These are phyloP conservation scores for Knipowitschia caucasica DNA, from an alignment of 2,797 vertebrate species.

Conservation along the genomic window DNA sequence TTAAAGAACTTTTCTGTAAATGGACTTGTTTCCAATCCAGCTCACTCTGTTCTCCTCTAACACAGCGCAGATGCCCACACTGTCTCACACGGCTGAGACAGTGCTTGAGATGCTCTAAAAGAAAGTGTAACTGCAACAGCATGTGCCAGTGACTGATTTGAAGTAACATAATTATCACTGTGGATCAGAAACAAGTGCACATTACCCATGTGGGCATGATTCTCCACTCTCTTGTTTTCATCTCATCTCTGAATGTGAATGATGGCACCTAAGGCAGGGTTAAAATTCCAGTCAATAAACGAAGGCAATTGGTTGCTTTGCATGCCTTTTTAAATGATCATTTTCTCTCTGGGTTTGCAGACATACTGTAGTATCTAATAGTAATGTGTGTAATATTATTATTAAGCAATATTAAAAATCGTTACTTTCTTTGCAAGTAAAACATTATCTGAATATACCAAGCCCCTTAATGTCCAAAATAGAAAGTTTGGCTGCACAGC, in stretches of 20 bases:
- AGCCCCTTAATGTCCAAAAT: neutral
- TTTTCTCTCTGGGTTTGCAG: no score
- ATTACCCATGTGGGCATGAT: neutral
- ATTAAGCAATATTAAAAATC: no score
- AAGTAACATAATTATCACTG: neutral
- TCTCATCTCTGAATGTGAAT: neutral
- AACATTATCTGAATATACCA: neutral
- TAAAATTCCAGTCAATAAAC: neutral
- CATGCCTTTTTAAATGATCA: no score
- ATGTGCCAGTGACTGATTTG: neutral
- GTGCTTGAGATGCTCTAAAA: conserved; percentile 1
- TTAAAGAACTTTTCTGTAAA: conserved; percentile 4
- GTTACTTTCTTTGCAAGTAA: neutral
- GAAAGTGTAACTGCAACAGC: neutral
- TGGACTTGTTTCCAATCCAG: conserved; percentile 5
- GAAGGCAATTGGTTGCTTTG: no score
- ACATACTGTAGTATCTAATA: no score
- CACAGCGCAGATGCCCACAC: neutral
- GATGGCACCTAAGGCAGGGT: neutral
- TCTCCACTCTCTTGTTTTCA: no score
- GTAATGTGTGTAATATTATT: no score
- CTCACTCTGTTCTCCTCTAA: neutral
- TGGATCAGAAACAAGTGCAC: neutral
- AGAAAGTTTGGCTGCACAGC: conserved; percentile 19
- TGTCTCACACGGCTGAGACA: neutral